Conservation (phyloP, 2,888 invertebrate species). For the Amphipyra berbera region DNA sequence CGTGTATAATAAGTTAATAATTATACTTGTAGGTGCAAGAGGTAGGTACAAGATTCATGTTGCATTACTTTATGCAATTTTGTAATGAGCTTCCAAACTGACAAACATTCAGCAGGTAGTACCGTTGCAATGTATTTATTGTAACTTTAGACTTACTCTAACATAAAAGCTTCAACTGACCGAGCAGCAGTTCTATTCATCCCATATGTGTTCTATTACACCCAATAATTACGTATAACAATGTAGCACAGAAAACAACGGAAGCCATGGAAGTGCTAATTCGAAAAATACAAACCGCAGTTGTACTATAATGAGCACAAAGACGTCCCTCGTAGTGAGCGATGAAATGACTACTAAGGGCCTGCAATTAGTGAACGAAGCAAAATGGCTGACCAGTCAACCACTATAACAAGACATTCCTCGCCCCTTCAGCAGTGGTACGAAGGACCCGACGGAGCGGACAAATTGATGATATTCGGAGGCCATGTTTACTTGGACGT, state of each 20-base stretch:
- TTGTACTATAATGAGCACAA: slow-evolving; percentile 77
- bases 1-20: too few species aligned
- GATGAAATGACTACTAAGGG: slow-evolving; percentile 84
- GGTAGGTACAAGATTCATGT: not conserved
- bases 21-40: too few species aligned
- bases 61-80: not conserved
- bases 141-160: slow-evolving; percentile 36
- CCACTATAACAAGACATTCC: slow-evolving; percentile 59
- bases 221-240: slow-evolving; percentile 78
- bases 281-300: slow-evolving; percentile 88
- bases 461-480: slow-evolving; percentile 49
- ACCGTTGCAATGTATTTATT: slow-evolving; percentile 32
- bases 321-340: slow-evolving; percentile 80
- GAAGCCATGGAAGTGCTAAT: slow-evolving; percentile 87
- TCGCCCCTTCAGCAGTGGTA: slow-evolving; percentile 19
- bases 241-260: slow-evolving; percentile 78
- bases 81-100: not conserved
- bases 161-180: slow-evolving; percentile 47
- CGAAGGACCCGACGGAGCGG: slow-evolving; percentile 41
- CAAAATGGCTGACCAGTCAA: slow-evolving; percentile 85
- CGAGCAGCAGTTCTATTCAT: slow-evolving; percentile 47
- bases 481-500: slow-evolving; percentile 69
- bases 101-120: slow-evolving; percentile 15
- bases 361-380: slow-evolving; percentile 84
- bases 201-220: slow-evolving; percentile 63